phyloP scores from a whole-genome alignment of 2,888 invertebrate species.

The Chloromyia formosa region DNA sequence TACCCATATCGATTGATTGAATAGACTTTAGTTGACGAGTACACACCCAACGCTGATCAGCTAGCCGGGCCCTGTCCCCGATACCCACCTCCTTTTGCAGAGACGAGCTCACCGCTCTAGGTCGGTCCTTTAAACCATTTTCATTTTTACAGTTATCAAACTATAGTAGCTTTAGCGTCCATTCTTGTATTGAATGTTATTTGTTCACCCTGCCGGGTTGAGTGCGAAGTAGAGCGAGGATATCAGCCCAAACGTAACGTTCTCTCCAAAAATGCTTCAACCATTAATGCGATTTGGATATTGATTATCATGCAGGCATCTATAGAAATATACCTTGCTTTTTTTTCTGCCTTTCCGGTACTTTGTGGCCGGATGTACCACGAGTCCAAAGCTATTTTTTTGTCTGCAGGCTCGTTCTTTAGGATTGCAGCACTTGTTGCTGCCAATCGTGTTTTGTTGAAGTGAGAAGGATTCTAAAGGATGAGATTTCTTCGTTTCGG shows the following conservation, averaged over 20 bases:
- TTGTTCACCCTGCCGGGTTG: not conserved
- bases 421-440: not conserved
- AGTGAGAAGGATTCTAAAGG: not conserved
- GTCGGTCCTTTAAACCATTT: conserved; percentile 12
- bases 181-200: not conserved
- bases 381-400: not conserved
- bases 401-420: not conserved
- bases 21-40: conserved; percentile 31
- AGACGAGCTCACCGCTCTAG: not conserved
- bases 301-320: conserved; percentile 20
- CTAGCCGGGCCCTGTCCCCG: conserved; percentile 42
- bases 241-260: conserved; percentile 3
- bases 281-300: conserved; percentile 49
- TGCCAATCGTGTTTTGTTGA: not conserved
- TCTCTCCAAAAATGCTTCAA: conserved; percentile 40
- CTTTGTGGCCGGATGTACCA: not conserved
- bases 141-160: conserved; percentile 19
- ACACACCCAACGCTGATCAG: conserved; percentile 30
- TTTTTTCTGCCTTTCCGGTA: conserved; percentile 2
- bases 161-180: not conserved
- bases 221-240: not conserved
- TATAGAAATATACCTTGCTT: conserved; percentile 1
- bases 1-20: conserved; percentile 47
- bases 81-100: conserved; percentile 15
- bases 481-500: too few relatives aligned